Conservation (phyloP, 2,888 invertebrate species). For the Monochamus alternatus region DNA sequence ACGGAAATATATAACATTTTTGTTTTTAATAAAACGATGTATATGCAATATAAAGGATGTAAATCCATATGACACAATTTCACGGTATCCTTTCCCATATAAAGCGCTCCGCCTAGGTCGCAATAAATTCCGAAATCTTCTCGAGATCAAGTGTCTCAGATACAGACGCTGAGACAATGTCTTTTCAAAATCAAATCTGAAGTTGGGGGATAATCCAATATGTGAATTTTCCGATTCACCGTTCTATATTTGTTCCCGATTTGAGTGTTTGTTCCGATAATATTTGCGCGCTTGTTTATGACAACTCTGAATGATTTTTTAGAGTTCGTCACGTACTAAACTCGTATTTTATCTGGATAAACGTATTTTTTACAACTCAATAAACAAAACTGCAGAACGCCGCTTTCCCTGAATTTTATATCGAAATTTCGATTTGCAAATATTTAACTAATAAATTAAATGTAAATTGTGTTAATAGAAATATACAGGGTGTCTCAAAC, state of each 20-base stretch:
- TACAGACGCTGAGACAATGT: slow-evolving; percentile 53
- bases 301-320: slow-evolving; percentile 63
- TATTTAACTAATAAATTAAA: too few relatives aligned
- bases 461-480: too few relatives aligned
- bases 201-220: slow-evolving; percentile 62
- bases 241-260: slow-evolving; percentile 50
- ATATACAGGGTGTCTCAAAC: too few relatives aligned
- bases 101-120: slow-evolving; percentile 35
- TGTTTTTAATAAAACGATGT: slow-evolving; percentile 42
- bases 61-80: slow-evolving; percentile 44
- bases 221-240: slow-evolving; percentile 62
- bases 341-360: slow-evolving; percentile 34
- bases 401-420: not conserved
- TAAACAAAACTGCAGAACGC: slow-evolving; percentile 20
- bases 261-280: slow-evolving; percentile 60
- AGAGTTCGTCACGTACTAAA: slow-evolving; percentile 57
- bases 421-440: not conserved
- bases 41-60: slow-evolving; percentile 43
- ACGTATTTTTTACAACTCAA: slow-evolving; percentile 20
- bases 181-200: slow-evolving; percentile 50
- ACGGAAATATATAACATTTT: slow-evolving; percentile 36
- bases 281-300: slow-evolving; percentile 64
- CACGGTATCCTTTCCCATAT: slow-evolving; percentile 42
- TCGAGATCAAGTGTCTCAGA: slow-evolving; percentile 53
- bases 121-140: slow-evolving; percentile 50